Evolutionary conservation across 2,797 vertebrate genomes (phyloP).

Genomic region (Pipistrellus pygmaeus): DNA sequence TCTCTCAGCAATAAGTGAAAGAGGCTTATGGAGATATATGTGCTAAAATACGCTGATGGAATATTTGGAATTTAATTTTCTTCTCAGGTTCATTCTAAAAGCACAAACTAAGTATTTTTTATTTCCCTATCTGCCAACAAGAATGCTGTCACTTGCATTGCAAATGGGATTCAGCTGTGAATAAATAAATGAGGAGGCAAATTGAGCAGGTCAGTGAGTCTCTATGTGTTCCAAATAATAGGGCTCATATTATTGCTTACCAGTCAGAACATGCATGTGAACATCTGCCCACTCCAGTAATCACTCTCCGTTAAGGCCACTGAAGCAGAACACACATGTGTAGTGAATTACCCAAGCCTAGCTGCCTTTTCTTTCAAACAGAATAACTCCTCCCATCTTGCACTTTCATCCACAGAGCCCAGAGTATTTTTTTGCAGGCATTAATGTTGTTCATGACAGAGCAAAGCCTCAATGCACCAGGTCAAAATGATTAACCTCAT

Average conservation of each 20-base stretch:
- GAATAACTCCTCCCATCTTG: constrained; percentile 16
- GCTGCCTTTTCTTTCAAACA: neutral
- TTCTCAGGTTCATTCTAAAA: constrained; percentile 63
- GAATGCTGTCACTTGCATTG: constrained; percentile 15
- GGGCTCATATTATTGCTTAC: neutral
- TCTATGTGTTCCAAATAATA: constrained; percentile 54
- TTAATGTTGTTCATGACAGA: constrained; percentile 51
- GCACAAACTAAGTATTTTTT: constrained; percentile 56
- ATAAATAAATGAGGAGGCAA: constrained; percentile 66
- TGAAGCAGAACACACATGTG: constrained; percentile 26
- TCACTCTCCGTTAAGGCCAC: neutral
- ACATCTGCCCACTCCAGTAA: neutral
- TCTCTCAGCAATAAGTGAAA: neutral
- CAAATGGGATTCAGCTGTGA: constrained; percentile 65
- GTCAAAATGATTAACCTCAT: constrained; percentile 51
- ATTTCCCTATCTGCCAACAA: constrained; percentile 47
- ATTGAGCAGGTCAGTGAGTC: constrained; percentile 60
- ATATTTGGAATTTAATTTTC: constrained; percentile 56
- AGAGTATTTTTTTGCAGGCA: neutral
- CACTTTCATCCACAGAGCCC: neutral
- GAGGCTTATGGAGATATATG: neutral
- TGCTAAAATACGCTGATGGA: constrained; percentile 51
- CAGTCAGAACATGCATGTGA: neutral
- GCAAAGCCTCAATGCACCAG: constrained; percentile 29
- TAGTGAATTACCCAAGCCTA: constrained; percentile 8